Base-by-base conservation (phyloP, 2,888 invertebrate genomes). In the Taenaris catops region DNA sequence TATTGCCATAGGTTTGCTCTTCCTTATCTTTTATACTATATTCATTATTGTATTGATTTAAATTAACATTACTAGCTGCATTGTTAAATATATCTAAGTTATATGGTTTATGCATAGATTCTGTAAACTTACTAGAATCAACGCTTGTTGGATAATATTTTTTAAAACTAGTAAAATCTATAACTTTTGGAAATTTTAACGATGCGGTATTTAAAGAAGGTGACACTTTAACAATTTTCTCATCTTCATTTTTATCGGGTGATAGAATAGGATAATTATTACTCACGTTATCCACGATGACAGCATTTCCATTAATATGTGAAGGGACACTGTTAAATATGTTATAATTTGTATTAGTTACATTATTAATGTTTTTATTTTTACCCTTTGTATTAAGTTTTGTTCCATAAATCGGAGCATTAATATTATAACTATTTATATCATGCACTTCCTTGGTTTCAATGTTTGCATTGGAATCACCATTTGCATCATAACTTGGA, bases 111-210 rank as follows among this genome's bases (percentile, higher is more conserved):
- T 53, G 44, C 19, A 61, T 57, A 17, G 49, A 51, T 8, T 53
- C 51, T 6, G 60, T 51, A 39, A 65, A 60, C 42, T 70, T 71
- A 41, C 50, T 55, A 40, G 16, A 23, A 4, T 72, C 71, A 1
- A 68, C 58, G 33, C 74, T 74, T 18, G 63, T 53, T 4, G 67
- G 70, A 57, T 74, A 73, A 33, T 57, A 63, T 29, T 65, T 66
- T 27, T 69, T 71, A 6, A 63, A 45, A 39, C 75, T 75, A 1
- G 80, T 80, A 43, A 80, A 86, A 53, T 84, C 84, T 2, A 81
- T 58, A 1, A 80, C 69, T 59, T 68, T 73, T 5, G 66, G 75
- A 55, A 71, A 81, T 42, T 76, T 73, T 3, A 69, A 38, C 17
- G 38, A 26, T 12, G 39, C 25, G 8, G 51, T 38, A 38, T 55